Base-by-base conservation (phyloP, 2,113 vertebrate species). In the Microtus oregoni region DNA sequence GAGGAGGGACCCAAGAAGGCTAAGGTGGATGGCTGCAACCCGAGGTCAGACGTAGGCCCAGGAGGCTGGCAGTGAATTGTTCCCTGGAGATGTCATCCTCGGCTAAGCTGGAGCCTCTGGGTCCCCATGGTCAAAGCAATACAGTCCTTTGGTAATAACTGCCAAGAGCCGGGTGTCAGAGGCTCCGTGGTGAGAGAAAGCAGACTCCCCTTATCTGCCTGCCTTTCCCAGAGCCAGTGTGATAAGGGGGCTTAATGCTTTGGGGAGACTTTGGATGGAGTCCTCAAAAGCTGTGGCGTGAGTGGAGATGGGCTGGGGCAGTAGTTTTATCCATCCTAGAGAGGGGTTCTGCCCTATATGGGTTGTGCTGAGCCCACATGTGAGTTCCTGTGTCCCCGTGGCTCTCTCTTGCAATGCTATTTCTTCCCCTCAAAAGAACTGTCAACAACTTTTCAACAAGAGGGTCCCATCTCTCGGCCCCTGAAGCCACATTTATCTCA, bases 151-250 rank as follows among this genome's bases (percentile, higher is more conserved):
- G 26, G 83, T 81, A 96, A 77, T 32, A 12, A 73, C 85, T 82
- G 96, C 93, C 96, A 97, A 95, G 92, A 96, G 86, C 17, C 10
- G 3, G 1, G 79, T 86, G 90, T 97, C 73, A 35, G 86, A 91
- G 96, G 95, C 94, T 83, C 0, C 22, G 10, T 78, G 20, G 11
- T 96, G 97, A 98, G 35, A 96, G 96, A 97, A 97, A 96, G 92
- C 97, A 98, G 97, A 95, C 97, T 86, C 50, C 3, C 90, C 76
- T 97, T 97, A 98, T 98, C 97, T 93, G 97, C 86, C 93, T 95
- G 95, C 94, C 96, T 91, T 96, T 93, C 92, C 97, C 97, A 93
- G 93, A 96, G 96, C 65, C 89, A 68, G 86, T 83, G 94, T 55
- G 97, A 97, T 97, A 98, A 97, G 76, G 41, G 79, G 63, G 90